phyloP scores from a whole-genome alignment of 2,113 vertebrate species.

The Cygnus buccinator region DNA sequence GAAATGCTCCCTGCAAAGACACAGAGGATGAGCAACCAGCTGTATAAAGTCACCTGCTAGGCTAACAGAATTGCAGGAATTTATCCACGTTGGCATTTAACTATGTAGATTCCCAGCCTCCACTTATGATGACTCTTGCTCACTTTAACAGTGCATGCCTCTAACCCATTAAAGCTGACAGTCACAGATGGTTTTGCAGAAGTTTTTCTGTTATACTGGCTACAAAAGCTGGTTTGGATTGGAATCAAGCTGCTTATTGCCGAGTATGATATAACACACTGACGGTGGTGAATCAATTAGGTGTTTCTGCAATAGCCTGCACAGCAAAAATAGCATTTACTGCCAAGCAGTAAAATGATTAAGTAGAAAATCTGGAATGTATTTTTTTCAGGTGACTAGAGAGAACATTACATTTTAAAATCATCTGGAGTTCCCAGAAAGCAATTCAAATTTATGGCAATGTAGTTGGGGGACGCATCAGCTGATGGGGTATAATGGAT shows the following conservation, averaged over 20 bases:
- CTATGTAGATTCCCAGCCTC: not conserved
- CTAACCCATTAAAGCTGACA: slow-evolving; percentile 45
- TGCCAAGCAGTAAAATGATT: slow-evolving; percentile 56
- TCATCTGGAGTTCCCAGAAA: slow-evolving; percentile 48
- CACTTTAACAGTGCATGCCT: slow-evolving; percentile 2
- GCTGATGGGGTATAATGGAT: slow-evolving; percentile 16
- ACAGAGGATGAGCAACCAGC: not conserved
- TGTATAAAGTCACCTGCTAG: slow-evolving; percentile 1
- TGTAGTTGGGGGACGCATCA: not conserved
- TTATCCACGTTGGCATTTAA: not conserved
- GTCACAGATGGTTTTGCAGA: slow-evolving; percentile 63
- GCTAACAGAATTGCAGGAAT: not conserved
- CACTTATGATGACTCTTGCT: not conserved
- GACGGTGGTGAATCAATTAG: slow-evolving; percentile 67
- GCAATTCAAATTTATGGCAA: slow-evolving; percentile 38
- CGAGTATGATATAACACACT: slow-evolving; percentile 45
- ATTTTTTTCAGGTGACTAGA: slow-evolving; percentile 61
- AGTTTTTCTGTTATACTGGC: slow-evolving; percentile 50
- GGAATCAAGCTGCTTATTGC: slow-evolving; percentile 59
- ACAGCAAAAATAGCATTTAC: slow-evolving; percentile 40
- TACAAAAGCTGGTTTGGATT: slow-evolving; percentile 56
- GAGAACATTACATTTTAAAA: slow-evolving; percentile 46
- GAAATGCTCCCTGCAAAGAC: not conserved
- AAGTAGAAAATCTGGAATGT: slow-evolving; percentile 62
- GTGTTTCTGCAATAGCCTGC: slow-evolving; percentile 45